Conservation (phyloP, 2,113 vertebrate species). For the Etheostoma spectabile region DNA sequence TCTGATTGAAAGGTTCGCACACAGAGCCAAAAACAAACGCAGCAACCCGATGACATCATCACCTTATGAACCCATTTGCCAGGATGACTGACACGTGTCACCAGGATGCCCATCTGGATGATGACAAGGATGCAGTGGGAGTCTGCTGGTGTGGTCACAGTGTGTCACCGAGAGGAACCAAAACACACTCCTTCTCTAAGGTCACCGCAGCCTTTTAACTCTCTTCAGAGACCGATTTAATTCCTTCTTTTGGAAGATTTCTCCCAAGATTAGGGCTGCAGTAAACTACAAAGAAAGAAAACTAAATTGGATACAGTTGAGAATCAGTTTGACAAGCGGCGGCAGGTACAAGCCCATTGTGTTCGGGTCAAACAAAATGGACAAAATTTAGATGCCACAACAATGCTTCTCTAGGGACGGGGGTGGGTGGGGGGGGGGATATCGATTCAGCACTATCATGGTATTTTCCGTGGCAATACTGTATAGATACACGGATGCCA, state of each 20-base stretch:
- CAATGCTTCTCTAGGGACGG: not conserved
- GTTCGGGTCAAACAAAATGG: not conserved
- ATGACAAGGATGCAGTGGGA: constrained; percentile 30
- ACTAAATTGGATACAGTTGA: not conserved
- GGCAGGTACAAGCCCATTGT: not conserved
- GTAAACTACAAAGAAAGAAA: not conserved
- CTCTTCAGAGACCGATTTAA: not conserved
- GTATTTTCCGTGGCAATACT: too few relatives aligned
- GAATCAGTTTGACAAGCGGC: not conserved
- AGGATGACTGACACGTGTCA: constrained; percentile 60
- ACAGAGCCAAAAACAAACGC: constrained; percentile 27
- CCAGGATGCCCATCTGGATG: constrained; percentile 23
- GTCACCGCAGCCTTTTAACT: not conserved
- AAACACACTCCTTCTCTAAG: constrained; percentile 20
- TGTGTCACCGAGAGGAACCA: constrained; percentile 8
- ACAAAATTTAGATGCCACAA: not conserved
- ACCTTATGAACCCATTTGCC: not conserved
- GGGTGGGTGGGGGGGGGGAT: too few relatives aligned
- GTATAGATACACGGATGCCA: too few relatives aligned
- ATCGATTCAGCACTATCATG: too few relatives aligned
- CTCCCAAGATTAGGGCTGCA: constrained; percentile 1
- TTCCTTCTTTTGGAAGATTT: not conserved
- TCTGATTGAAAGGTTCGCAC: constrained; percentile 4
- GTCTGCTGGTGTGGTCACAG: constrained; percentile 18
- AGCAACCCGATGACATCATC: constrained; percentile 24